Base-by-base conservation (phyloP, 2,888 invertebrate species). In the Phyllotreta striolata region DNA sequence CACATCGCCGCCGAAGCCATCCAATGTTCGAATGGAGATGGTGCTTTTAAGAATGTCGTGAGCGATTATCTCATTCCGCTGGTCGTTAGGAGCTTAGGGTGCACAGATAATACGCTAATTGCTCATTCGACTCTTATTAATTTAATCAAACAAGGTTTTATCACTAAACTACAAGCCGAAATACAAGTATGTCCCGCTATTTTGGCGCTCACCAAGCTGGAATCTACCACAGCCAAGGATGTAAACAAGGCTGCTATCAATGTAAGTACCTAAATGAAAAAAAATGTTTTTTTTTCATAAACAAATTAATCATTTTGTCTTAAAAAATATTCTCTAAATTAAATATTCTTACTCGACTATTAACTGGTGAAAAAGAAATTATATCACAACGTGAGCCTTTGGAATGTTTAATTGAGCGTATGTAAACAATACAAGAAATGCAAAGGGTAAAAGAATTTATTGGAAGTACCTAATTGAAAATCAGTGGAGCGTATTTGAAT, bases 111-210 rank as follows among this genome's bases (percentile, higher is more conserved):
- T 73, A 78, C 89, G 86, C 88, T 89, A 47, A 85, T 86, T 47
- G 87, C 89, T 44, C 88, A 89, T 70, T 83, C 85, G 8, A 86
- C 88, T 6, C 80, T 91, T 38, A 77, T 89, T 67, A 83, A 86
- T 41, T 79, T 91, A 46, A 81, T 91, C 73, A 89, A 91, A 76
- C 86, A 88, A 67, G 85, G 85, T 56, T 83, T 89, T 46, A 83
- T 91, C 59, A 84, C 84, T 51, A 79, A 83, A 74, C 83, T 81
- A 59, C 86, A 88, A 72, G 84, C 89, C 57, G 88, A 89, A 74
- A 82, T 85, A 51, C 85, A 86, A 78, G 85, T 91, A 51, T 88
- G 89, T 72, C 88, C 88, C 8, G 85, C 86, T 24, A 84, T 91
- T 55, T 76, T 88, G 62, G 85, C 86, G 39, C 80, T 87, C 64